Conservation (phyloP, 2,888 invertebrate genomes). For the Idaea straminata region DNA sequence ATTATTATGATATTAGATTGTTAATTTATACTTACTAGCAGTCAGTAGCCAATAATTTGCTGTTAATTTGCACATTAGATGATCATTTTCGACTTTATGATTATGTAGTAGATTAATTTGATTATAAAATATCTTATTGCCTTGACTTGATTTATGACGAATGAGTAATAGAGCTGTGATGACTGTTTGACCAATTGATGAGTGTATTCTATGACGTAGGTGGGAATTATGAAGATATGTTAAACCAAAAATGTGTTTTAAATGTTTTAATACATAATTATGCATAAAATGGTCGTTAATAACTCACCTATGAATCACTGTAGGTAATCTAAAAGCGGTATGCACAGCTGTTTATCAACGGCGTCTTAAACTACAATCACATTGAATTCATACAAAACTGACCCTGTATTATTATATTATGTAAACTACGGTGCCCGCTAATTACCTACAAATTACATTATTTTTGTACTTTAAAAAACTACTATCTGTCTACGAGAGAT, state of each 20-base stretch:
- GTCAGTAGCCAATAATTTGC: slow-evolving; percentile 33
- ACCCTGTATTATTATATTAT: slow-evolving; percentile 74
- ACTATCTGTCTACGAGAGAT: slow-evolving; percentile 67
- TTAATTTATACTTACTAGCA: slow-evolving; percentile 35
- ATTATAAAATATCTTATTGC: slow-evolving; percentile 17
- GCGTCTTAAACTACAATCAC: slow-evolving; percentile 79
- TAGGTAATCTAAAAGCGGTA: slow-evolving; percentile 65
- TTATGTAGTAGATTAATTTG: slow-evolving; percentile 24
- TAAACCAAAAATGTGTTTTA: not conserved
- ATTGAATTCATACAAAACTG: slow-evolving; percentile 80
- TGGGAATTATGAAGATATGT: slow-evolving; percentile 5
- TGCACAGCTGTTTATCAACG: slow-evolving; percentile 65
- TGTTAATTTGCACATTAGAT: slow-evolving; percentile 29
- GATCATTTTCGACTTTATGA: slow-evolving; percentile 18
- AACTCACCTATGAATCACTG: slow-evolving; percentile 71
- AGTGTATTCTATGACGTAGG: slow-evolving; percentile 33
- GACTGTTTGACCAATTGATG: slow-evolving; percentile 29
- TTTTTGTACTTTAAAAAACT: slow-evolving; percentile 77
- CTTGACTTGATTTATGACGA: slow-evolving; percentile 21
- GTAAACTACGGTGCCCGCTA: slow-evolving; percentile 65
- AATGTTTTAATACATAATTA: slow-evolving; percentile 30
- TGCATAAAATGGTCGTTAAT: slow-evolving; percentile 21
- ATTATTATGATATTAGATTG: slow-evolving; percentile 32
- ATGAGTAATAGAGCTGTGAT: slow-evolving; percentile 31
- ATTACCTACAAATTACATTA: slow-evolving; percentile 59